These are phyloP conservation scores for Drosophila miranda DNA, from an alignment of 1,140 invertebrate genomes.

Conservation along the genomic window DNA sequence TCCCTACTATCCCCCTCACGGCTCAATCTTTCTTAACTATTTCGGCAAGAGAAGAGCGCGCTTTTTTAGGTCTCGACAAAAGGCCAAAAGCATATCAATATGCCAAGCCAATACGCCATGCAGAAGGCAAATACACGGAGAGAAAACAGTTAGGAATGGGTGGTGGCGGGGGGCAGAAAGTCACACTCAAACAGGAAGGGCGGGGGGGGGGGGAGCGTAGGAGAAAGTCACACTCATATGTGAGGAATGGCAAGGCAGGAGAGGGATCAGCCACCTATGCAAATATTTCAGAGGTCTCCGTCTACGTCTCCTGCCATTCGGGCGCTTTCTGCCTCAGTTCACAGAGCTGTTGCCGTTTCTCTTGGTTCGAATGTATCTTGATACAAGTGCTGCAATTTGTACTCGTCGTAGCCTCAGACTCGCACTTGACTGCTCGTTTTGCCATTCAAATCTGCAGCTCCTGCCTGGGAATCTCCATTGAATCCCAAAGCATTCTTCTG, in stretches of 20 bases:
- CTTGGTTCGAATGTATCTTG: slow-evolving; percentile 64
- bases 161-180: not conserved
- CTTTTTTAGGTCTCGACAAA: slow-evolving; percentile 43
- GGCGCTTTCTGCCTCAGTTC: not conserved
- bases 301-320: not conserved
- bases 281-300: slow-evolving; percentile 41
- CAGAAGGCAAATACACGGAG: slow-evolving; percentile 34
- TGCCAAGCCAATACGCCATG: slow-evolving; percentile 24
- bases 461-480: slow-evolving; percentile 19
- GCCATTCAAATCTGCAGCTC: slow-evolving; percentile 43
- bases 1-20: not conserved
- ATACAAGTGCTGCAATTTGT: slow-evolving; percentile 78
- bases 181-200: not conserved
- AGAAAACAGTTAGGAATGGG: not conserved
- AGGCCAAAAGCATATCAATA: slow-evolving; percentile 56
- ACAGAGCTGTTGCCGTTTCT: not conserved
- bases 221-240: not conserved
- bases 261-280: slow-evolving; percentile 49
- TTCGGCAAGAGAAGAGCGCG: slow-evolving; percentile 17
- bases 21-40: slow-evolving; percentile 48
- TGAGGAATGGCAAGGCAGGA: too few species aligned
- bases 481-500: slow-evolving; percentile 39
- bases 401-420: slow-evolving; percentile 43
- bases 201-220: not conserved
- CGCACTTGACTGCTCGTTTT: slow-evolving; percentile 57